Conservation (phyloP, 1,140 invertebrate species). For the Chymomyza costata region DNA sequence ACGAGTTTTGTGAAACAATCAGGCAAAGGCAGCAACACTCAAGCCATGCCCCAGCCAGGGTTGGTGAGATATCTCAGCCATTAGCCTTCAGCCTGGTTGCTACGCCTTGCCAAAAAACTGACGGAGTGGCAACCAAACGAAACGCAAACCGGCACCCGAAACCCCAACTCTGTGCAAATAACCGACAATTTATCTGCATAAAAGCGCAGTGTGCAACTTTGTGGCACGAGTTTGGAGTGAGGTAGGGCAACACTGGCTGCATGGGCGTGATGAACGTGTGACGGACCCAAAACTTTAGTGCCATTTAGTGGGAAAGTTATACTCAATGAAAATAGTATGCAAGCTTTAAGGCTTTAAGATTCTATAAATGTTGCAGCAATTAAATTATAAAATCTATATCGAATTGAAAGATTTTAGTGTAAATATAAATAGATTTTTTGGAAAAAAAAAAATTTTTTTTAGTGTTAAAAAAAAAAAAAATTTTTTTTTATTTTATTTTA, state of each 20-base stretch:
- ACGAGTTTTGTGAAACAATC: slow-evolving; percentile 58
- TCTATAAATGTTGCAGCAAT: no score
- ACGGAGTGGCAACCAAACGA: slow-evolving; percentile 49
- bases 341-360: no score
- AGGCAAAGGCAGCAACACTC: slow-evolving; percentile 39
- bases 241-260: no score
- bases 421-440: no score
- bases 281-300: slow-evolving; percentile 45
- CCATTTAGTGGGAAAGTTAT: slow-evolving; percentile 40
- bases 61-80: slow-evolving; percentile 9
- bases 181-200: slow-evolving; percentile 72
- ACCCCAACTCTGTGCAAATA: slow-evolving; percentile 23
- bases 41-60: slow-evolving; percentile 29
- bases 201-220: slow-evolving; percentile 72
- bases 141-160: slow-evolving; percentile 4
- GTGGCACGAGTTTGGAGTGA: slow-evolving; percentile 47
- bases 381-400: no score
- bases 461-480: no score
- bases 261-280: slow-evolving; percentile 43
- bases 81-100: slow-evolving; percentile 8
- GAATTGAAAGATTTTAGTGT: no score
- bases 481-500: no score
- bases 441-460: no score
- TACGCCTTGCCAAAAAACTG: slow-evolving; percentile 30
- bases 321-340: no score